Percentiles rank a stretch among this genome's conserved stretches.
Conservation (phyloP, 2,888 invertebrate species). For the Margaritifera margaritifera region DNA sequence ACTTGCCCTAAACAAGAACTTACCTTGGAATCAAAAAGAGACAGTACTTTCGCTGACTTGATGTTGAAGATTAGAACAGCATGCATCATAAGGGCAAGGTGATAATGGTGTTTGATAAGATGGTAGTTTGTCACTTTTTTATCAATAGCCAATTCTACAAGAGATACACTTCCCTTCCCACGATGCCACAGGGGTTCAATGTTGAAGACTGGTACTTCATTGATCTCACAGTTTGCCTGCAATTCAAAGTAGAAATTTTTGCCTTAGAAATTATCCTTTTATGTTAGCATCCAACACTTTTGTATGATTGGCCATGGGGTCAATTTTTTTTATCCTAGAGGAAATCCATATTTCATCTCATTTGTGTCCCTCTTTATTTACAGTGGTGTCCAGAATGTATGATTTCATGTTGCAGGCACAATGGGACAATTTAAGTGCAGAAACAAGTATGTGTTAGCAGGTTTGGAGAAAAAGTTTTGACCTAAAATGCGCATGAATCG, state of each 20-base stretch:
- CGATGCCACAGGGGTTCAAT: slow-evolving; percentile 71
- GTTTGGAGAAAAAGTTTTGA: too few relatives aligned
- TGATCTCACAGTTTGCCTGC: slow-evolving; percentile 71
- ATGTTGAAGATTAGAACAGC: slow-evolving; percentile 86
- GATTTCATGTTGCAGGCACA: too few relatives aligned
- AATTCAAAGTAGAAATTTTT: slow-evolving; percentile 8
- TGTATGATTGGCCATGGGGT: too few relatives aligned
- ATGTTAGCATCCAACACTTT: too few relatives aligned
- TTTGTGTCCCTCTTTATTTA: too few relatives aligned
- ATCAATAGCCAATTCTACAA: slow-evolving; percentile 85
- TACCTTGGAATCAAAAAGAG: slow-evolving; percentile 85
- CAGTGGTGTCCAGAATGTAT: too few relatives aligned
- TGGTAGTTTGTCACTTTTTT: slow-evolving; percentile 85
- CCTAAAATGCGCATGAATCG: too few relatives aligned
- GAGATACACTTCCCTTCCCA: slow-evolving; percentile 73
- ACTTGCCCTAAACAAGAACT: slow-evolving; percentile 1
- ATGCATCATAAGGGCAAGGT: slow-evolving; percentile 84
- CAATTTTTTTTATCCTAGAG: too few relatives aligned
- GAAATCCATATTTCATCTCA: too few relatives aligned
- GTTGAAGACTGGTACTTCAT: slow-evolving; percentile 71
- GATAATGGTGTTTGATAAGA: slow-evolving; percentile 85
- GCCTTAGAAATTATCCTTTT: not conserved
- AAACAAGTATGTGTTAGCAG: too few relatives aligned
- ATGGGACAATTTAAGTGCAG: too few relatives aligned
- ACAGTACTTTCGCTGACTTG: slow-evolving; percentile 80